phyloP scores from a whole-genome alignment of 2,113 vertebrate species.

The Oophaga pumilio region DNA sequence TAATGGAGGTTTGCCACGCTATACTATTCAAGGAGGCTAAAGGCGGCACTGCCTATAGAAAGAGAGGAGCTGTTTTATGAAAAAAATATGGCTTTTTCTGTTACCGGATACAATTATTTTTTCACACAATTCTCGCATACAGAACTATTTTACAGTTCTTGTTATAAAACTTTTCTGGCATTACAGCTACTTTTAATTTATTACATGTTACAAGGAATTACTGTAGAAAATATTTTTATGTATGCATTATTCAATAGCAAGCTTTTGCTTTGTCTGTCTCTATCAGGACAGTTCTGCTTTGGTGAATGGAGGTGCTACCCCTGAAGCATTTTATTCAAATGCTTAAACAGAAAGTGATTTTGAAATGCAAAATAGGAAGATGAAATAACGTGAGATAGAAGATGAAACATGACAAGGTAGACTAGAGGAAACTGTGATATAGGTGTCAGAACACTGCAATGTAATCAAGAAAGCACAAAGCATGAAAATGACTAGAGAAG shows the following conservation, averaged over 20 bases:
- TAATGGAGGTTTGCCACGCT: too few relatives aligned
- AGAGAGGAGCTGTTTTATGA: neutral
- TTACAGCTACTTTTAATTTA: conserved; percentile 3
- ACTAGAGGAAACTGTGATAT: conserved; percentile 19
- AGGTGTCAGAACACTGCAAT: conserved; percentile 30
- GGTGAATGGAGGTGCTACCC: neutral
- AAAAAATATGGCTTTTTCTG: neutral
- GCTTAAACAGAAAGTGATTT: conserved; percentile 32
- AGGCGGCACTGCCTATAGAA: neutral
- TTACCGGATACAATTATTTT: neutral
- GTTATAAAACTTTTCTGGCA: neutral
- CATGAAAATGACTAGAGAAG: neutral
- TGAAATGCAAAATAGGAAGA: conserved; percentile 35
- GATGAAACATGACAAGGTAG: conserved; percentile 35
- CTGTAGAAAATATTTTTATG: neutral
- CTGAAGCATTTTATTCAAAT: conserved; percentile 16
- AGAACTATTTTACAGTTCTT: neutral
- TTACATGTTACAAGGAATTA: neutral
- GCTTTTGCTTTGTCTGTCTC: conserved; percentile 3
- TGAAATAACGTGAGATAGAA: neutral
- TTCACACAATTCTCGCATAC: neutral
- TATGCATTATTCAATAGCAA: neutral
- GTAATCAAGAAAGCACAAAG: conserved; percentile 2
- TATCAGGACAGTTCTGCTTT: neutral
- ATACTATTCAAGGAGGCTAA: too few relatives aligned